Evolutionary conservation across 2,113 vertebrate genomes (phyloP), one percentile per base, ranked within the genome.

Genomic region (Orthonyx spaldingii): DNA sequence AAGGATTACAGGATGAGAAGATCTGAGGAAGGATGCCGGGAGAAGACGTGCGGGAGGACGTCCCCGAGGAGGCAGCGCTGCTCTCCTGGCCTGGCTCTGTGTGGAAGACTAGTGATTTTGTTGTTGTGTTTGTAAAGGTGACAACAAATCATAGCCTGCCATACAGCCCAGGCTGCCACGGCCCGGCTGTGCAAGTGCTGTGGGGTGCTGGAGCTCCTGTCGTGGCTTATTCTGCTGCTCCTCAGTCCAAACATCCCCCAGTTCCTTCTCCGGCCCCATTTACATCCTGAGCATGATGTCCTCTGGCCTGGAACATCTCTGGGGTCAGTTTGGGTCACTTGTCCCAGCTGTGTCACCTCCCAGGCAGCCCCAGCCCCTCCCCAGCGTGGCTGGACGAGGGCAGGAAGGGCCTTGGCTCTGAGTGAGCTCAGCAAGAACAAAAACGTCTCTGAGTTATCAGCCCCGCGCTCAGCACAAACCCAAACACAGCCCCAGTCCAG

Each of bases 51-150:
- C 3, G 6, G 46, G 42, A 91, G 37, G 28, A 71, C 10, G 9
- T 23, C 60, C 59, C 79, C 3, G 4, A 56, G 71, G 85, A 96
- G 90, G 68, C 61, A 39, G 30, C 1, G 7, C 71, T 65, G 79
- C 82, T 60, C 41, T 71, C 7, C 3, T 65, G 97, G 97, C 87
- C 98, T 90, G 86, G 93, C 97, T 98, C 98, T 98, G 97, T 64
- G 94, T 98, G 98, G 98, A 98, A 98, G 98, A 98, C 98, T 98
- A 98, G 98, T 98, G 98, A 98, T 98, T 98, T 98, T 98, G 98
- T 98, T 98, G 98, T 98, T 98, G 78, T 98, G 95, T 94, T 90
- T 95, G 94, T 64, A 90, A 96, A 96, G 78, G 95, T 87, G 97
- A 98, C 98, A 98, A 98, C 98, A 98, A 98, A 97, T 98, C 98